Base-by-base conservation (phyloP, 2,888 invertebrate species). In the Polyommatus icarus region DNA sequence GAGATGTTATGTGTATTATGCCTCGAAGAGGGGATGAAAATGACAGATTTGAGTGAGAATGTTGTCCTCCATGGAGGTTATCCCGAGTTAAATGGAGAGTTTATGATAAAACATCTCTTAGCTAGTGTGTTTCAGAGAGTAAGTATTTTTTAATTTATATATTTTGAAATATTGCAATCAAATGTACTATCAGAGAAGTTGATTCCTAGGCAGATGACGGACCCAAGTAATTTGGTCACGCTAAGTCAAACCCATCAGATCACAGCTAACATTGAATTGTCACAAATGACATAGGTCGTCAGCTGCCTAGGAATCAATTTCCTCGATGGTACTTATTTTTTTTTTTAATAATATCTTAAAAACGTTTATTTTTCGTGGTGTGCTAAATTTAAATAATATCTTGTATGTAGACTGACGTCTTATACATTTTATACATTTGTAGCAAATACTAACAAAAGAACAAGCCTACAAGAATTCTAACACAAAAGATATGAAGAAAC, bases 21-120 rank as follows among this genome's bases (percentile, higher is more conserved):
- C 79, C 83, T 91, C 5, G 86, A 88, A n/a, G 87, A 88, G 46
- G 84, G 83, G 15, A 73, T 79, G 0, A 82, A 83, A 57, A 84
- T 92, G 84, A 82, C 83, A 0, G 84, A 86, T 4, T 80, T 93
- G 81, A 84, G 89, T 76, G 87, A 87, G 36, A 85, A 83, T 78
- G 81, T 93, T 1, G 85, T 86, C 72, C 81, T 94, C 0, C 88
- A 91, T 80, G 93, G 93, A 6, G 90, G 91, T 3, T 89, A 88
- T 80, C 89, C 90, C 0, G 92, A 90, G 46, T 81, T 90, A 77
- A 87, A 85, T 67, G 92, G 92, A 12, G 88, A 91, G 57, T 86
- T 84, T 61, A 85, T 83, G 18, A 80, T 93, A 73, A 85, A 87
- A 77, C 87, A 81, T 76, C 86, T 93, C 78, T 80, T 92, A 67